phyloP scores from a whole-genome alignment of 1,140 invertebrate species.

The Listronotus bonariensis region DNA sequence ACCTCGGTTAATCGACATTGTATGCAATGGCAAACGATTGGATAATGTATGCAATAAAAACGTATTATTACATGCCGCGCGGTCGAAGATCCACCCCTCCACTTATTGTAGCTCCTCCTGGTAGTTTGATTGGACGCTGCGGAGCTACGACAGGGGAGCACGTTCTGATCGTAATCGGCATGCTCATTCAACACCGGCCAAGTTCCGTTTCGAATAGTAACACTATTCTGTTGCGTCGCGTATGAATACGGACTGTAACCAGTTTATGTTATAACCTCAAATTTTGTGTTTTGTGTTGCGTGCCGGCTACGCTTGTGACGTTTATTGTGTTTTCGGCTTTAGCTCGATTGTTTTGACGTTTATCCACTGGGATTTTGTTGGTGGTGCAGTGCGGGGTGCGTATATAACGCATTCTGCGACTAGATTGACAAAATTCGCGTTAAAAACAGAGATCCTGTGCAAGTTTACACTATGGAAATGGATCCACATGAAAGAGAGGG shows the following conservation, averaged over 20 bases:
- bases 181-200: constrained; percentile 23
- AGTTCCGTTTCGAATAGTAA: constrained; percentile 24
- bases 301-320: constrained; percentile 12
- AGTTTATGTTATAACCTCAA: constrained; percentile 11
- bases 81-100: constrained; percentile 45
- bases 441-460: constrained; percentile 85
- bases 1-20: constrained; percentile 42
- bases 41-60: constrained; percentile 54
- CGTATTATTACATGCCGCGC: constrained; percentile 52
- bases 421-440: constrained; percentile 83
- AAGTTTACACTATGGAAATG: constrained; percentile 81
- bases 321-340: constrained; percentile 25
- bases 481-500: constrained; percentile 75
- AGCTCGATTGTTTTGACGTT: constrained; percentile 13
- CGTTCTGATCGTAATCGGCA: constrained; percentile 18
- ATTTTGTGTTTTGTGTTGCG: constrained; percentile 8
- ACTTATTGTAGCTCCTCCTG: constrained; percentile 51
- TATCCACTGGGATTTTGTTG: constrained; percentile 4
- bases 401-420: constrained; percentile 49
- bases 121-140: constrained; percentile 37
- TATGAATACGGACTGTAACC: not conserved
- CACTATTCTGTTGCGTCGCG: constrained; percentile 10
- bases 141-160: constrained; percentile 18
- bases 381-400: constrained; percentile 47
- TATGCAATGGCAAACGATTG: constrained; percentile 49